phyloP scores from a whole-genome alignment of 1,140 invertebrate genomes.

The Microplitis mediator region DNA sequence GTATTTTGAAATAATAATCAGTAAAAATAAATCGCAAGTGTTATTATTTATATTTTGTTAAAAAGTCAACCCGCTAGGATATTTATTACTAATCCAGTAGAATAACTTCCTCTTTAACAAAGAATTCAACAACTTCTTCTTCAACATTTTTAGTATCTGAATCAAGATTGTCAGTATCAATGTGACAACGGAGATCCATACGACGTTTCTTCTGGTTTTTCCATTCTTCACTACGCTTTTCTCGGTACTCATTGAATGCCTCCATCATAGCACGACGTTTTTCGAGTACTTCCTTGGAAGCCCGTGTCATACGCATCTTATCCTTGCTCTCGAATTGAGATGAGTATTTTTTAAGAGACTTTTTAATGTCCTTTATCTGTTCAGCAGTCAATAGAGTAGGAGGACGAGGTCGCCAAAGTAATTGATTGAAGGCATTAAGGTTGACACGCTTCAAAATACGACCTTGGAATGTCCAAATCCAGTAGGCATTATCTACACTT shows the following conservation, averaged over 20 bases:
- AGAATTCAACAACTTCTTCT: slow-evolving; percentile 96
- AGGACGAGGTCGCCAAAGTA: slow-evolving; percentile 95
- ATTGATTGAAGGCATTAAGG: slow-evolving; percentile 91
- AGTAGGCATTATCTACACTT: slow-evolving; percentile 95
- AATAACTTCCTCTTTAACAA: slow-evolving; percentile 93
- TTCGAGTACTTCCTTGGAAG: slow-evolving; percentile 95
- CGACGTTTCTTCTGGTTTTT: slow-evolving; percentile 77
- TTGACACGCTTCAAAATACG: slow-evolving; percentile 81
- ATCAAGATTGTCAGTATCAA: slow-evolving; percentile 90
- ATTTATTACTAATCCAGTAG: slow-evolving; percentile 69
- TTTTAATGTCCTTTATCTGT: slow-evolving; percentile 93
- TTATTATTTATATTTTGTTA: too few relatives aligned
- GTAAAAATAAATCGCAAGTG: too few relatives aligned
- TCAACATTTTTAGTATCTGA: slow-evolving; percentile 86
- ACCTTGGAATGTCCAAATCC: slow-evolving; percentile 98
- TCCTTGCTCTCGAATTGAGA: slow-evolving; percentile 96
- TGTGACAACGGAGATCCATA: slow-evolving; percentile 82
- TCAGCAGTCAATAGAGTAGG: slow-evolving; percentile 80
- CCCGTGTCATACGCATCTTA: slow-evolving; percentile 87
- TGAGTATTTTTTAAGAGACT: slow-evolving; percentile 97
- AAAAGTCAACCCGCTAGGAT: too few relatives aligned
- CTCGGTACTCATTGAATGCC: slow-evolving; percentile 82
- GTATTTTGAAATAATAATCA: too few relatives aligned
- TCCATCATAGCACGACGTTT: slow-evolving; percentile 89
- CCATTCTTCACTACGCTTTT: slow-evolving; percentile 78